Percentiles rank a stretch among this genome's conserved stretches.
Evolutionary conservation across 2,888 invertebrate genomes (phyloP).

Genomic region (Hartigia nigra): DNA sequence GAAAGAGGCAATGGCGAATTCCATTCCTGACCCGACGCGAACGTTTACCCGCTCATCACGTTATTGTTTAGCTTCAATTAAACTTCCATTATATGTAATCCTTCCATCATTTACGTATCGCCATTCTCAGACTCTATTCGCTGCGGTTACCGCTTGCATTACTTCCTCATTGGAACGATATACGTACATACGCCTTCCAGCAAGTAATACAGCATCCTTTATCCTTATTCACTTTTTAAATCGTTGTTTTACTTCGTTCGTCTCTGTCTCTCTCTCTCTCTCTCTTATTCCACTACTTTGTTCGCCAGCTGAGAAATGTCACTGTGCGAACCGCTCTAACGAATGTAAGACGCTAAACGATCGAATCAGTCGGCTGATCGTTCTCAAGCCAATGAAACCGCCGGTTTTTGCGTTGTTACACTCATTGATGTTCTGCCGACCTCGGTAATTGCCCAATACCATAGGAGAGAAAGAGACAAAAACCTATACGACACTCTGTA

Average conservation of each 20-base stretch:
- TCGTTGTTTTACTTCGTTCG: neutral
- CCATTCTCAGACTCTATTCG: conserved; percentile 11
- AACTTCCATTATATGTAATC: conserved; percentile 62
- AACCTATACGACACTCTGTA: neutral
- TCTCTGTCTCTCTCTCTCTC: neutral
- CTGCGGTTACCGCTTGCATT: conserved; percentile 13
- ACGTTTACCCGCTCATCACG: conserved; percentile 55
- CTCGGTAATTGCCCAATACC: conserved; percentile 32
- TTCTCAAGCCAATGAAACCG: conserved; percentile 2
- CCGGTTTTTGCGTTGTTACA: conserved; percentile 29
- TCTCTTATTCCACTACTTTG: neutral
- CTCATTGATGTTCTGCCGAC: conserved; percentile 34
- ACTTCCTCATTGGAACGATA: conserved; percentile 19
- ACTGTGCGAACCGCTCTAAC: neutral
- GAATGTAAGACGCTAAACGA: neutral
- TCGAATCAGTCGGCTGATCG: conserved; percentile 3
- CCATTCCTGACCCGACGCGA: conserved; percentile 55
- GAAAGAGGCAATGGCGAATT: conserved; percentile 49
- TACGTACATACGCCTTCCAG: neutral
- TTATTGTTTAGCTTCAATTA: conserved; percentile 64
- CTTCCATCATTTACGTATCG: conserved; percentile 51
- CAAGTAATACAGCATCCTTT: neutral
- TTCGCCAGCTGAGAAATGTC: neutral
- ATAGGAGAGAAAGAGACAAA: conserved; percentile 25
- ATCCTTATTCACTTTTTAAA: neutral